These are phyloP conservation scores for Aelia acuminata DNA, from an alignment of 2,888 invertebrate species.

Conservation along the genomic window DNA sequence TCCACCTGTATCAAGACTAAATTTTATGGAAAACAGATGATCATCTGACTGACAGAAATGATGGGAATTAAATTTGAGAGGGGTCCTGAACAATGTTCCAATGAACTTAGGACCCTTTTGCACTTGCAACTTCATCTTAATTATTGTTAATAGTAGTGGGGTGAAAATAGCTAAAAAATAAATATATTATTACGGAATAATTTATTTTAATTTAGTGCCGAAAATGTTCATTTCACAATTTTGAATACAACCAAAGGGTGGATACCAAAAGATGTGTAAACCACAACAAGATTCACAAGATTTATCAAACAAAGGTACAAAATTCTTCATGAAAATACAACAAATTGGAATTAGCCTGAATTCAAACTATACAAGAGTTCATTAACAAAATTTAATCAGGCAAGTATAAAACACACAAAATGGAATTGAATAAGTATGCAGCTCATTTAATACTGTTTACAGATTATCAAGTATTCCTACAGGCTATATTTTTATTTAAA, in stretches of 20 bases:
- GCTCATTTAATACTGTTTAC: background rate
- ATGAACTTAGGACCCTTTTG: no score
- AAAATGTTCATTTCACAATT: slow-evolving; percentile 38
- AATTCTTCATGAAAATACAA: slow-evolving; percentile 35
- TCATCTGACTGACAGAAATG: no score
- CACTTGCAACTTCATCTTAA: no score
- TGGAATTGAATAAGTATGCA: background rate
- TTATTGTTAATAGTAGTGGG: no score
- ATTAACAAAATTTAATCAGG: background rate
- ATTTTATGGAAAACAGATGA: no score
- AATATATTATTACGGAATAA: slow-evolving; percentile 7
- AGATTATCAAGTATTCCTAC: slow-evolving; percentile 29
- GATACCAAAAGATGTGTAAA: slow-evolving; percentile 30
- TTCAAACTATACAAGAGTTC: background rate
- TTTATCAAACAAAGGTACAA: slow-evolving; percentile 53
- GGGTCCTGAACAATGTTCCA: no score
- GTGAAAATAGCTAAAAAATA: no score
- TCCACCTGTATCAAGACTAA: no score
- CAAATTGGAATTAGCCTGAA: slow-evolving; percentile 10
- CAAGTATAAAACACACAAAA: slow-evolving; percentile 15
- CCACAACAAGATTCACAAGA: slow-evolving; percentile 56
- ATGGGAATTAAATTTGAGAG: no score
- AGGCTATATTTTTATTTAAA: slow-evolving; percentile 45
- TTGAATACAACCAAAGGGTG: slow-evolving; percentile 43
- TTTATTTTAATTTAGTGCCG: slow-evolving; percentile 54